phyloP scores from a whole-genome alignment of 2,797 vertebrate species.

The Lophotriccus pileatus region DNA sequence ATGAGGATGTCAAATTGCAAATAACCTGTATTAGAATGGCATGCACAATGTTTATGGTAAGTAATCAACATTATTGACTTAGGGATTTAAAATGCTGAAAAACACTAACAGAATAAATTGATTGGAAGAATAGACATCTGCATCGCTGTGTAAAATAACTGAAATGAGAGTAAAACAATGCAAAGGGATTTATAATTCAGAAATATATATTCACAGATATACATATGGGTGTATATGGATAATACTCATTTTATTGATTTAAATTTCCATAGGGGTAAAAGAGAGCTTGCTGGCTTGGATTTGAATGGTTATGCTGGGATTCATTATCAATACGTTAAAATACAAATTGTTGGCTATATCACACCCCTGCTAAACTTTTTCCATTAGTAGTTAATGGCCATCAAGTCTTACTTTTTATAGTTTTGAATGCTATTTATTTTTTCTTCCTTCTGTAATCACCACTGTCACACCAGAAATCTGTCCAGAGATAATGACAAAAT shows the following conservation, averaged over 20 bases:
- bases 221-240: conserved; percentile 11
- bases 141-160: conserved; percentile 53
- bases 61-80: conserved; percentile 77
- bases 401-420: conserved; percentile 52
- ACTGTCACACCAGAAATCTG: not conserved
- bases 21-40: conserved; percentile 73
- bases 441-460: conserved; percentile 35
- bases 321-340: conserved; percentile 71
- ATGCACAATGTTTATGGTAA: conserved; percentile 68
- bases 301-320: conserved; percentile 56
- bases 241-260: conserved; percentile 60
- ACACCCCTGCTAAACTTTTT: conserved; percentile 63
- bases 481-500: conserved; percentile 28
- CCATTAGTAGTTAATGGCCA: conserved; percentile 65
- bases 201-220: conserved; percentile 33
- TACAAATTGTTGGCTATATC: conserved; percentile 55
- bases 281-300: conserved; percentile 37
- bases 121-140: conserved; percentile 66
- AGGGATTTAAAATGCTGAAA: conserved; percentile 73
- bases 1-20: conserved; percentile 76
- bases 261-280: conserved; percentile 49
- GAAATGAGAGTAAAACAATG: conserved; percentile 48
- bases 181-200: conserved; percentile 49
- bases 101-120: conserved; percentile 72
- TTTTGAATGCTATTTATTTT: conserved; percentile 48